These are phyloP conservation scores for Sterna hirundo DNA, from an alignment of 2,113 vertebrate genomes.

Conservation along the genomic window DNA sequence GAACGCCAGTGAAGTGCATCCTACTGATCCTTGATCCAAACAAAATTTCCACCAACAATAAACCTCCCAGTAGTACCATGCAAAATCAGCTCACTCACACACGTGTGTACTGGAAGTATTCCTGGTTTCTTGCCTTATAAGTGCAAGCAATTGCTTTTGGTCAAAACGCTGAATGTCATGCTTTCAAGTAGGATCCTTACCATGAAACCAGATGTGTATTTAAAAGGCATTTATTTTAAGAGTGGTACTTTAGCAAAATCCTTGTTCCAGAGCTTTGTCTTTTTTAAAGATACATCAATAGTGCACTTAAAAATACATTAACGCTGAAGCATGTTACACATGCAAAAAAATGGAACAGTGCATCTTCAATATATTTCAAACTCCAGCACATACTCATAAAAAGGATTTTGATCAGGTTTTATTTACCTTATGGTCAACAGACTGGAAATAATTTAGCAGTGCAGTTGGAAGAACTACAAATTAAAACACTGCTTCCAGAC, in stretches of 20 bases:
- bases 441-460: background rate
- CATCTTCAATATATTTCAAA: background rate
- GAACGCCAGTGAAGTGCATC: background rate
- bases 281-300: background rate
- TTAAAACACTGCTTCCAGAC: background rate
- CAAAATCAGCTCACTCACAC: background rate
- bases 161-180: background rate
- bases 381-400: background rate
- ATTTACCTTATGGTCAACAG: background rate
- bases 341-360: background rate
- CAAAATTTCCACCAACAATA: background rate
- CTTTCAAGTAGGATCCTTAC: background rate
- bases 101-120: background rate
- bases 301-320: background rate
- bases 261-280: background rate
- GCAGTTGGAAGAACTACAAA: background rate
- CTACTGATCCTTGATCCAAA: background rate
- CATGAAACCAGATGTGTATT: background rate
- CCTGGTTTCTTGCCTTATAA: background rate
- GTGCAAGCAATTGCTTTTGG: background rate
- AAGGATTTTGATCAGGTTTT: background rate
- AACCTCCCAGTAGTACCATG: background rate
- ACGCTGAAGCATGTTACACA: background rate
- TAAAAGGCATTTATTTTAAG: background rate
- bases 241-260: background rate